Base-by-base conservation (phyloP, 92 coral and sea anemone genomes). In the Siderastrea radians region DNA sequence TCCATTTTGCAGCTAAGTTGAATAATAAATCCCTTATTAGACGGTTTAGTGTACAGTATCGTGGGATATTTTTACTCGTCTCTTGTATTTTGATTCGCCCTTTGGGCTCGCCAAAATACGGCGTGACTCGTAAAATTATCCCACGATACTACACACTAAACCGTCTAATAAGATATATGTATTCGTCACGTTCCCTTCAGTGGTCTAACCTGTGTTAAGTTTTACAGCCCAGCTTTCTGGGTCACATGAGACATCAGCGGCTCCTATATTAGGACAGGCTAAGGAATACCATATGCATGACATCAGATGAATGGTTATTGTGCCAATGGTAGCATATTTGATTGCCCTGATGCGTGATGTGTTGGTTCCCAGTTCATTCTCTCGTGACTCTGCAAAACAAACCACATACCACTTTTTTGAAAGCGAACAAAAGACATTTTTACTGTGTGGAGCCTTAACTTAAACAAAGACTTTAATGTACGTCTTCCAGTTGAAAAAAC, bases 241-340 rank as follows among this genome's bases (percentile, higher is more conserved):
- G n/a, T 70, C 50, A 62, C 98, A 95, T 11, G 86, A 26, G 48
- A 60, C 53, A 51, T 73, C 78, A 48, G 79, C 82, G 2, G 90
- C 77, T 16, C 90, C 96, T 19, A 69, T 78, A 70, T 95, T 95
- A 26, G 90, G 90, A 57, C 98, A 95, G 6, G 91, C 96, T 66
- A 95, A 65, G 0, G 90, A 81, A 87, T 80, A 95, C 98, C 98
- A 95, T 2, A 81, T 84, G 52, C 98, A 95, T 0, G 98, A 77
- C 68, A 92, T 87, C 16, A 88, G 15, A 66, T 95, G 98, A 5
- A 95, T 26, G 19, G 92, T 82, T 15, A 93, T 91, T 14, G 91
- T 74, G 2, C 96, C 95, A 75, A 95, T 86, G 8, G 93, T 81
- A 49, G 86, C 75, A 91, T 88, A 88, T 72, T 93, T 93, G 81